These are phyloP conservation scores for Macrosteles quadrilineatus DNA, from an alignment of 1,140 invertebrate genomes.

Conservation along the genomic window DNA sequence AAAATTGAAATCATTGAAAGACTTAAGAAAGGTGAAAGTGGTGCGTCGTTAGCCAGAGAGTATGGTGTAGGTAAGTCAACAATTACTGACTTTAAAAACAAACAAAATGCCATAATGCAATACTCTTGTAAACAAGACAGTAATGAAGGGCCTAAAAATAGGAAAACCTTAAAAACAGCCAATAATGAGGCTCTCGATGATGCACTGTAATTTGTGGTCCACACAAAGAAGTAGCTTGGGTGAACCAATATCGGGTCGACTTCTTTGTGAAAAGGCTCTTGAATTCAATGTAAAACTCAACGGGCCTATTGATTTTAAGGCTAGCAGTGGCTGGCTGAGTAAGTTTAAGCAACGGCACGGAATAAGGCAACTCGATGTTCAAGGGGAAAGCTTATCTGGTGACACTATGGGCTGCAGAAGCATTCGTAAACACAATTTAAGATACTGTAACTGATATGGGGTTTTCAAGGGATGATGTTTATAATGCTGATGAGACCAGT, in stretches of 20 bases:
- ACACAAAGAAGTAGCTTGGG: conserved; percentile 36
- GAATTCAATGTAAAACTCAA: conserved; percentile 34
- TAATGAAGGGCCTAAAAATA: no score
- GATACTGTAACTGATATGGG: conserved; percentile 23
- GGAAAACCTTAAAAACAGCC: no score
- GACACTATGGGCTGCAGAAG: conserved; percentile 35
- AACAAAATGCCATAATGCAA: no score
- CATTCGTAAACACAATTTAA: not conserved
- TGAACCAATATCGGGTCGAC: conserved; percentile 37
- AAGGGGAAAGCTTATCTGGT: conserved; percentile 45
- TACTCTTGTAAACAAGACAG: no score
- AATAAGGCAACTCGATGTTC: conserved; percentile 45
- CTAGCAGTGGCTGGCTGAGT: conserved; percentile 48
- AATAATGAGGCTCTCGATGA: no score
- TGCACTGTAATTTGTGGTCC: conserved; percentile 38
- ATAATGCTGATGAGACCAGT: conserved; percentile 51
- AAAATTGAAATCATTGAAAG: no score
- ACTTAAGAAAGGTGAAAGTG: no score
- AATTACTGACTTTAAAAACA: no score
- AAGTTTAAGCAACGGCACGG: conserved; percentile 47
- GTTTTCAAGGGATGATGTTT: conserved; percentile 41
- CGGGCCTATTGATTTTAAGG: conserved; percentile 35
- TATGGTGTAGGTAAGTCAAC: no score
- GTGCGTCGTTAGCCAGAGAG: no score
- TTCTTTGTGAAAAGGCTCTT: conserved; percentile 39